phyloP scores from a whole-genome alignment of 2,797 vertebrate genomes.

The Lepilemur septentrionalis region DNA sequence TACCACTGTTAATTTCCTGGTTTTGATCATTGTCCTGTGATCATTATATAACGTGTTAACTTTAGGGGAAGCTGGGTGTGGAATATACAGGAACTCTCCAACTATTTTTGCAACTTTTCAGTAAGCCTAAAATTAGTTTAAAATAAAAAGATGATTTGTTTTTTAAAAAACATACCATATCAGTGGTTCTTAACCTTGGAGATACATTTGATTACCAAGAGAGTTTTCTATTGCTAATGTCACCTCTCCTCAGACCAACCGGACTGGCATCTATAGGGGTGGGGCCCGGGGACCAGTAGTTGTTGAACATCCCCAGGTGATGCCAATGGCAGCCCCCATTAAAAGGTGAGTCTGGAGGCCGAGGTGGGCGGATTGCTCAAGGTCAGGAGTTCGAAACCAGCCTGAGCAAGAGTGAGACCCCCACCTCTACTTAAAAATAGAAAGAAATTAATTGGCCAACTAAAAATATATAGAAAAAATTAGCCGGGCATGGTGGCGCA shows the following conservation, averaged over 20 bases:
- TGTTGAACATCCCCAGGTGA: neutral
- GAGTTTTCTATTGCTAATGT: neutral
- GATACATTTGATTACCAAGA: neutral
- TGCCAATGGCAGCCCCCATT: rapidly evolving
- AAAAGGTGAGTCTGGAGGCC: neutral
- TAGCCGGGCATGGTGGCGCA: too few relatives aligned
- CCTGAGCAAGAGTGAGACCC: too few relatives aligned
- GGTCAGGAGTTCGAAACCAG: too few relatives aligned
- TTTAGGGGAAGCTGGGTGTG: neutral
- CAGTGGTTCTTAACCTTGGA: neutral
- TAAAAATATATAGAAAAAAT: too few relatives aligned
- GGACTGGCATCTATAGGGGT: neutral
- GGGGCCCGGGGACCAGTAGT: neutral
- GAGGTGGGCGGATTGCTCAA: too few relatives aligned
- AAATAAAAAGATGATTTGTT: neutral
- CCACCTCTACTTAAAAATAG: too few relatives aligned
- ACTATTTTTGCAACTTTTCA: neutral
- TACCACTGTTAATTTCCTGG: neutral
- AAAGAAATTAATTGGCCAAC: too few relatives aligned
- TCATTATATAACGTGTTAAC: neutral
- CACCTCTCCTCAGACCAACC: neutral
- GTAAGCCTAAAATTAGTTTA: neutral
- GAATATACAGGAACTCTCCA: neutral
- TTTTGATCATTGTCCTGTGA: neutral
- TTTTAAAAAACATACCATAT: neutral